Evolutionary conservation across 1,140 invertebrate genomes (phyloP), one percentile per base, ranked within the genome.

Genomic region (Pollicipes pollicipes): DNA sequence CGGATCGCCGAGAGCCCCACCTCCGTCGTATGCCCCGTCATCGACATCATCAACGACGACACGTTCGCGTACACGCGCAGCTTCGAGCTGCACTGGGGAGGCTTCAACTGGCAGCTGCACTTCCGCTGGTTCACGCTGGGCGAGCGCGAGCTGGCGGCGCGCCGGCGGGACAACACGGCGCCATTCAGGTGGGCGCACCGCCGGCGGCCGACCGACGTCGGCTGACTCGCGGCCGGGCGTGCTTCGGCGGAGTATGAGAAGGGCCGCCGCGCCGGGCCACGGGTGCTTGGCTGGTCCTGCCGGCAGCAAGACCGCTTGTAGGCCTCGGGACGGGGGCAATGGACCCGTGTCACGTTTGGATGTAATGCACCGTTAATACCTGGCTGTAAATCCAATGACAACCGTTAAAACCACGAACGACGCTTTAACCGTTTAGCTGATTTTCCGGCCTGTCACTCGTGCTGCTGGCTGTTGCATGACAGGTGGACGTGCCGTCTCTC

Each of bases 141-240:
- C 30, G 82, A 80, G 1, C 80, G 83, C 69, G 81, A 88, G 45
- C 76, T 88, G 66, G 81, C 82, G 24, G 71, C 73, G 66, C 67
- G 79, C 68, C 73, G 74, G 70, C 72, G 84, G 69, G 84, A 89
- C 75, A 83, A 86, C 0, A 86, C 88, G 0, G 84, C 86, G 74
- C 89, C 91, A 0, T 92, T 92, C 73, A 86, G 85, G 80, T 82
- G 74, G 75, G 72, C 72, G 37, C 28, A 24, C 26, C n/a, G n/a
- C n/a, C n/a, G n/a, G n/a, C n/a, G n/a, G n/a, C 95, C 95, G 16
- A 95, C 92, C 0, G 95, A 98, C 77, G 97, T 97, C 79, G n/a
- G n/a, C n/a, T n/a, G n/a, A n/a, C n/a, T n/a, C n/a, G n/a, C 97
- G 95, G 95, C 89, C 93, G 72, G 81, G 98, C 0, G 93, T 96